phyloP scores from a whole-genome alignment of 2,888 invertebrate genomes.

The Eupithecia pulchellata region DNA sequence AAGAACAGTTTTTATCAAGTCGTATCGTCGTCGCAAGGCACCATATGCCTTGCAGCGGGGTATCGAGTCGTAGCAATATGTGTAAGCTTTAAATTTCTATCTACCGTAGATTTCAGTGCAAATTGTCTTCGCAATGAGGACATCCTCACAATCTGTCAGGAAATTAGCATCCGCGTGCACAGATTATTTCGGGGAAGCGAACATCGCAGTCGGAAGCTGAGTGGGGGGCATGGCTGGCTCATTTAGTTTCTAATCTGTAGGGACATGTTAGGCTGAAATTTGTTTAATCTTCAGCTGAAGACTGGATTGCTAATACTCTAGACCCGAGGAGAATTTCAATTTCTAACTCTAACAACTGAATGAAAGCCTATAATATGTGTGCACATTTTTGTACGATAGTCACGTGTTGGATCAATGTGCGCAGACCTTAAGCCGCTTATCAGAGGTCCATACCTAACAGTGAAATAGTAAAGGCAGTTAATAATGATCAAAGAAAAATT shows the following conservation, averaged over 20 bases:
- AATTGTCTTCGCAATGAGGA: constrained; percentile 41
- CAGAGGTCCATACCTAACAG: no score
- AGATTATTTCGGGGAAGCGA: constrained; percentile 38
- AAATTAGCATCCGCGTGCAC: constrained; percentile 43
- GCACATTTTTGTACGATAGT: no score
- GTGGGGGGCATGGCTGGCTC: constrained; percentile 2
- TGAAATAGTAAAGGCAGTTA: no score
- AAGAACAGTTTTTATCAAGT: background rate
- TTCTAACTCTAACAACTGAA: no score
- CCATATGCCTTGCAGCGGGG: no score
- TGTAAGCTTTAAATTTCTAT: background rate
- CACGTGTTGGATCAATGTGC: no score
- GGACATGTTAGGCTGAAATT: background rate
- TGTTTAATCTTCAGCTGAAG: background rate
- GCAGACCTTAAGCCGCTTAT: no score
- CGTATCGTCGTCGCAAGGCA: no score
- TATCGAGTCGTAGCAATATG: background rate
- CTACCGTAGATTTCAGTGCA: constrained; percentile 18
- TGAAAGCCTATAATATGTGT: no score
- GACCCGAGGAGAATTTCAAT: no score
- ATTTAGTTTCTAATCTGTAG: background rate
- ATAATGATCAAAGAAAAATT: background rate
- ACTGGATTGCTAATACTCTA: no score
- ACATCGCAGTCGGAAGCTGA: background rate
- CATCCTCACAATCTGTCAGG: constrained; percentile 46